Conservation (phyloP, 2,888 invertebrate species). For the Drosophila limbata region DNA sequence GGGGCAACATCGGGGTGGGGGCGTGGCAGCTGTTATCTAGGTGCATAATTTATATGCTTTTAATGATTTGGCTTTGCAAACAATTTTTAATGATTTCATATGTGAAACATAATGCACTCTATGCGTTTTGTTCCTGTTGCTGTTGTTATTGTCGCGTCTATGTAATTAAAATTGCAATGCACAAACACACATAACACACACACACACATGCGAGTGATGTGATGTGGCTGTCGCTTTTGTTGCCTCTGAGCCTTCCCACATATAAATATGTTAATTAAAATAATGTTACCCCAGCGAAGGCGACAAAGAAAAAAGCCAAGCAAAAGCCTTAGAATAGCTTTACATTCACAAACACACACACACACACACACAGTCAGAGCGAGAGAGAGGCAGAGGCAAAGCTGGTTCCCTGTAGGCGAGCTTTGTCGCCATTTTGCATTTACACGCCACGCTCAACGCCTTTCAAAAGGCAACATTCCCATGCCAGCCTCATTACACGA, state of each 20-base stretch:
- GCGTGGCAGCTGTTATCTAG: constrained; percentile 18
- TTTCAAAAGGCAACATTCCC: constrained; percentile 69
- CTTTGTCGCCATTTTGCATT: constrained; percentile 83
- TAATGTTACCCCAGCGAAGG: constrained; percentile 77
- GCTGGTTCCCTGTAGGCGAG: constrained; percentile 75
- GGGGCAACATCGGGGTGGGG: not conserved
- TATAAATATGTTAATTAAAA: constrained; percentile 83
- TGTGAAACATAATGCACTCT: constrained; percentile 62
- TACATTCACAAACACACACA: constrained; percentile 22
- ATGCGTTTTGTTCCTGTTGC: constrained; percentile 26
- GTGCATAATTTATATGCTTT: constrained; percentile 79
- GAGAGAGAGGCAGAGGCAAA: not conserved
- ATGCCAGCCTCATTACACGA: constrained; percentile 66
- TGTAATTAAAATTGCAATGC: constrained; percentile 79
- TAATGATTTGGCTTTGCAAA: constrained; percentile 72
- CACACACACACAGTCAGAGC: constrained; percentile 5
- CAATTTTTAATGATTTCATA: constrained; percentile 75
- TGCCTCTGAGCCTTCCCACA: constrained; percentile 46
- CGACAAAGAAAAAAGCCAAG: constrained; percentile 56
- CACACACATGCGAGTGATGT: constrained; percentile 12
- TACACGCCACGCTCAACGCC: constrained; percentile 79
- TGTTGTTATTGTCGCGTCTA: constrained; percentile 42
- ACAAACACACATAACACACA: constrained; percentile 27
- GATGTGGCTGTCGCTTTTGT: constrained; percentile 59
- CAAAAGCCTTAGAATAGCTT: constrained; percentile 77